phyloP scores from a whole-genome alignment of 1,140 invertebrate genomes.

The Brachionus rotundiformis region DNA sequence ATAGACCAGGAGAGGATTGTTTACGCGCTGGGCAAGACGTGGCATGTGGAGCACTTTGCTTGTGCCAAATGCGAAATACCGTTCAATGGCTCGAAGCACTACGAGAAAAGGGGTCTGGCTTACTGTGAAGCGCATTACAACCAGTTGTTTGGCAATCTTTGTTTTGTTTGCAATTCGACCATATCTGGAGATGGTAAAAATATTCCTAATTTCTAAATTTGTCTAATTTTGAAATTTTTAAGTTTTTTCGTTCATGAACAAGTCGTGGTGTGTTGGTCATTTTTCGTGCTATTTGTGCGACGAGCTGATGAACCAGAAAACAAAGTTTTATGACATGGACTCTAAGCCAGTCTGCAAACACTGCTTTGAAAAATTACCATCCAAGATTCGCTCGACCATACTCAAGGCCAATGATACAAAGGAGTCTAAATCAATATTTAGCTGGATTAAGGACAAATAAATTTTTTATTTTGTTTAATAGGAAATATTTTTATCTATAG shows the following conservation, averaged over 20 bases:
- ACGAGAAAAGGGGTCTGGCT: slow-evolving; percentile 95
- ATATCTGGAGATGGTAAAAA: slow-evolving; percentile 94
- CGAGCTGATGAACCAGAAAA: slow-evolving; percentile 93
- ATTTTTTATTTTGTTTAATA: neutral
- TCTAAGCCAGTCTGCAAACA: slow-evolving; percentile 96
- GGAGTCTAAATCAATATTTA: slow-evolving; percentile 30
- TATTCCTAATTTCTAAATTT: too few relatives aligned
- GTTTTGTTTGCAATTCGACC: slow-evolving; percentile 97
- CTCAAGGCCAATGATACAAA: slow-evolving; percentile 15
- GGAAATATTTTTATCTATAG: neutral
- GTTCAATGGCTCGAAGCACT: slow-evolving; percentile 96
- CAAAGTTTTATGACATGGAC: slow-evolving; percentile 98
- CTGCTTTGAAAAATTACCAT: slow-evolving; percentile 95
- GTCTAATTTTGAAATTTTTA: slow-evolving; percentile 53
- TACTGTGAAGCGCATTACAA: slow-evolving; percentile 99
- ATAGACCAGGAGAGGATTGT: slow-evolving; percentile 83
- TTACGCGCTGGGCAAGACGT: slow-evolving; percentile 95
- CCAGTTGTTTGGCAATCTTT: slow-evolving; percentile 94
- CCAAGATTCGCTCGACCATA: slow-evolving; percentile 73
- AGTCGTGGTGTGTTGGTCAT: slow-evolving; percentile 99
- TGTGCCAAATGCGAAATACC: slow-evolving; percentile 99
- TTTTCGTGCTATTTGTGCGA: slow-evolving; percentile 98
- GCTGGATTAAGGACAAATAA: slow-evolving; percentile 30
- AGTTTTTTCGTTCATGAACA: slow-evolving; percentile 71
- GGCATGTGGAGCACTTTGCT: slow-evolving; percentile 99